Evolutionary conservation across 2,113 vertebrate genomes (phyloP).

Genomic region (Campylomormyrus tamandua): DNA sequence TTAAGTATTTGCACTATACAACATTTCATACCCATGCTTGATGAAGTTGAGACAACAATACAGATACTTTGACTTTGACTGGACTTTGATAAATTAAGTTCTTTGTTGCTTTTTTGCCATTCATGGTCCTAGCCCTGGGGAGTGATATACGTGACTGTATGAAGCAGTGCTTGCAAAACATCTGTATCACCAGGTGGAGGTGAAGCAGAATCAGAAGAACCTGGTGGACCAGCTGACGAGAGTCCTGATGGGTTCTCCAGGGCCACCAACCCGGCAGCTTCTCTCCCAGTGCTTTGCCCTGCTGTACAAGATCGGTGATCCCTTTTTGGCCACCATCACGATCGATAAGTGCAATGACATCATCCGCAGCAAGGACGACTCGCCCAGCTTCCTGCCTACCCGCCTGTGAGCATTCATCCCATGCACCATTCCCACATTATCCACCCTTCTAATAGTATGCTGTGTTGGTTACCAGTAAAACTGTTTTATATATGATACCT

Average conservation of each 20-base stretch:
- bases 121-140: background rate
- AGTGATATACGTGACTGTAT: background rate
- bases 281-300: slow-evolving; percentile 77
- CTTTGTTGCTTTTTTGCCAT: background rate
- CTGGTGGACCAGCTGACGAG: slow-evolving; percentile 74
- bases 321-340: slow-evolving; percentile 70
- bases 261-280: slow-evolving; percentile 78
- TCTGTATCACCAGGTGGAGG: slow-evolving; percentile 59
- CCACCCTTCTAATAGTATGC: background rate
- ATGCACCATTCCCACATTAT: background rate
- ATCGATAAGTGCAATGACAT: slow-evolving; percentile 88
- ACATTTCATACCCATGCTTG: background rate
- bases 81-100: background rate
- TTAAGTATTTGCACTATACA: background rate
- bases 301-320: slow-evolving; percentile 79
- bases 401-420: slow-evolving; percentile 73
- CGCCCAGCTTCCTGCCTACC: slow-evolving; percentile 83
- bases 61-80: background rate
- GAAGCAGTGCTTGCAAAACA: slow-evolving; percentile 3
- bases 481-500: background rate
- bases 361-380: slow-evolving; percentile 90
- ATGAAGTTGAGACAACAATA: background rate
- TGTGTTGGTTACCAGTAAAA: background rate
- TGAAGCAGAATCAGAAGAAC: slow-evolving; percentile 78
- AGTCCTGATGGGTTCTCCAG: slow-evolving; percentile 76